These are phyloP conservation scores for Nestor notabilis DNA, from an alignment of 2,113 vertebrate species.

Conservation along the genomic window DNA sequence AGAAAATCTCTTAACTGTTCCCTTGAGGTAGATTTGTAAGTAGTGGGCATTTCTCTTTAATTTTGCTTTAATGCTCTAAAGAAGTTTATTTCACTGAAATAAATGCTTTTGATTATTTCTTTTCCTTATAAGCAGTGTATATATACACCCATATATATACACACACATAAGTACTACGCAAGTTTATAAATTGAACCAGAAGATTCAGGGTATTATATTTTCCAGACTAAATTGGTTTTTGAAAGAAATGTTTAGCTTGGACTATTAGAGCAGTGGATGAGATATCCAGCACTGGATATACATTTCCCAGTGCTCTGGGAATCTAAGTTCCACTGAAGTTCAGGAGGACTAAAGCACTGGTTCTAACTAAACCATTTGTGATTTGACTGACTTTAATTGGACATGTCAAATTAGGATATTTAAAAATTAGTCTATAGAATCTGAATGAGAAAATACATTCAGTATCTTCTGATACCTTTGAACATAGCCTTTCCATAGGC, in stretches of 20 bases:
- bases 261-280: neutral
- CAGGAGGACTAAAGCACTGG: neutral
- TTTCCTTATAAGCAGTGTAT: neutral
- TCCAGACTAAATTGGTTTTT: neutral
- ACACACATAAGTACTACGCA: neutral
- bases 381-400: neutral
- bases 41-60: neutral
- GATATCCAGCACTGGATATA: neutral
- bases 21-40: neutral
- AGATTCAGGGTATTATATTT: neutral
- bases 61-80: neutral
- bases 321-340: neutral
- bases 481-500: neutral
- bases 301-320: neutral
- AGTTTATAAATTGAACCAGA: slow-evolving; percentile 12
- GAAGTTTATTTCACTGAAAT: neutral
- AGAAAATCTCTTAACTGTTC: neutral
- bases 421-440: neutral
- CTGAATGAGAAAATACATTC: neutral
- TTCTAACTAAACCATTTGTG: neutral
- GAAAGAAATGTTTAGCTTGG: neutral
- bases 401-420: neutral
- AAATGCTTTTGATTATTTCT: neutral
- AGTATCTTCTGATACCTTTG: neutral
- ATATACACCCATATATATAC: neutral